Evolutionary conservation across 2,888 invertebrate genomes (phyloP).

Genomic region (Phyllotreta striolata): DNA sequence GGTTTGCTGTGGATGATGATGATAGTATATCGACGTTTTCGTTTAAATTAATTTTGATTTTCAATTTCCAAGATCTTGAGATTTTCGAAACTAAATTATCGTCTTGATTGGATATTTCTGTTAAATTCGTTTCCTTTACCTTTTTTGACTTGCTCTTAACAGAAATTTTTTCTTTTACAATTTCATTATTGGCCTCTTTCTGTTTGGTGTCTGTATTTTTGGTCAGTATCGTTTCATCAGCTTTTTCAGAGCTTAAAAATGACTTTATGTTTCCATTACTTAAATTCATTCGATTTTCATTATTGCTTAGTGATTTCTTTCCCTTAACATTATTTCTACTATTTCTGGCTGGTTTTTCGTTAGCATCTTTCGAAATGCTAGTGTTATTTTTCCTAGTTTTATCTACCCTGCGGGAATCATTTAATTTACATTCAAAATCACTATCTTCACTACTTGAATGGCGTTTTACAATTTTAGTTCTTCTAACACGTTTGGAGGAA

Average conservation of each 20-base stretch:
- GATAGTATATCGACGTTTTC: conserved; percentile 31
- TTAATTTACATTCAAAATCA: conserved; percentile 27
- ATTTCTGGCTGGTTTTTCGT: not conserved
- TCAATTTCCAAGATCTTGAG: conserved; percentile 44
- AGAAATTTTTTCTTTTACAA: not conserved
- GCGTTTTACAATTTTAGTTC: conserved; percentile 19
- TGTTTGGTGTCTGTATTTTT: conserved; percentile 4
- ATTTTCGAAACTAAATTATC: conserved; percentile 23
- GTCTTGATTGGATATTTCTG: not conserved
- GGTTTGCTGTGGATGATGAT: conserved; percentile 12
- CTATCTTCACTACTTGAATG: conserved; percentile 30
- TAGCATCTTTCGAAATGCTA: not conserved
- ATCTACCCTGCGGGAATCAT: conserved; percentile 11
- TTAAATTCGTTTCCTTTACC: conserved; percentile 8
- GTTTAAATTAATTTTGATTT: conserved; percentile 39
- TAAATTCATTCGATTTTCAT: conserved; percentile 33
- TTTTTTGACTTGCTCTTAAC: conserved; percentile 23
- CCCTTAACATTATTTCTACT: not conserved
- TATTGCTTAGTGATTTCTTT: not conserved
- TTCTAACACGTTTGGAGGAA: conserved; percentile 9
- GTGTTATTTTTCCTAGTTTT: not conserved
- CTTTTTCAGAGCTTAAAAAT: not conserved
- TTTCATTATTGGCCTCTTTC: conserved; percentile 7
- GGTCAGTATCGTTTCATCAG: not conserved
- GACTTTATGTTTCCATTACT: conserved; percentile 29